These are phyloP conservation scores for Acleris holmiana DNA, from an alignment of 2,888 invertebrate genomes.

Conservation along the genomic window DNA sequence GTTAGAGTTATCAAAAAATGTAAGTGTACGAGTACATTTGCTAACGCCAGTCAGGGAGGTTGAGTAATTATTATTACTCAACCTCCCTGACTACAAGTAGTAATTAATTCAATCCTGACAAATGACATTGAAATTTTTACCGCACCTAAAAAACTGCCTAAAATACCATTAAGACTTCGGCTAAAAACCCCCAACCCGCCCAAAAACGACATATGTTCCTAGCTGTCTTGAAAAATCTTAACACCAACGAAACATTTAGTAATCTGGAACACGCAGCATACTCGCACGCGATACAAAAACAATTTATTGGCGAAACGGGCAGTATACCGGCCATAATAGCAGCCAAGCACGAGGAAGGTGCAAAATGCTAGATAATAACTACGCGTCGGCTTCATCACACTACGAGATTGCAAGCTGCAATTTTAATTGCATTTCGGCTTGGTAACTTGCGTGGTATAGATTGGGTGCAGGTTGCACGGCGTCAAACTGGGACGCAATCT, in stretches of 20 bases:
- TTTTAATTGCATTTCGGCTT: slow-evolving; percentile 4
- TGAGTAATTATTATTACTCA: too few species aligned
- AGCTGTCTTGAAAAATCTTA: slow-evolving; percentile 25
- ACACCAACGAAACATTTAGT: slow-evolving; percentile 28
- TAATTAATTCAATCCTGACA: too few species aligned
- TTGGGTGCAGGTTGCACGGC: too few species aligned
- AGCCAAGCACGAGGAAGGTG: slow-evolving; percentile 31
- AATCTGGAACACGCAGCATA: slow-evolving; percentile 31
- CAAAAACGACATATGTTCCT: not conserved
- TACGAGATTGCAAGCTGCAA: slow-evolving; percentile 17
- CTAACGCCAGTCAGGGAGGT: too few species aligned
- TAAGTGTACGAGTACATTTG: too few species aligned
- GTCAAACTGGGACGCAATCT: not conserved
- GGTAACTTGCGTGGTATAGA: not conserved
- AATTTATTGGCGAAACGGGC: slow-evolving; percentile 26
- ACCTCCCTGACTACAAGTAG: too few species aligned
- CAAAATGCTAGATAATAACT: slow-evolving; percentile 28
- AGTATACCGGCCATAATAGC: slow-evolving; percentile 30
- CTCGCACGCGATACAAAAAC: slow-evolving; percentile 30
- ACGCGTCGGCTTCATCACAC: slow-evolving; percentile 13
- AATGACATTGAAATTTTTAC: too few species aligned
- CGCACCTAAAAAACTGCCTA: too few species aligned
- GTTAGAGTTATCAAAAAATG: too few species aligned
- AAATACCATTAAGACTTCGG: too few species aligned
- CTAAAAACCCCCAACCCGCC: too few species aligned